Base-by-base conservation (phyloP, 2,113 vertebrate species). In the Chitala chitala region DNA sequence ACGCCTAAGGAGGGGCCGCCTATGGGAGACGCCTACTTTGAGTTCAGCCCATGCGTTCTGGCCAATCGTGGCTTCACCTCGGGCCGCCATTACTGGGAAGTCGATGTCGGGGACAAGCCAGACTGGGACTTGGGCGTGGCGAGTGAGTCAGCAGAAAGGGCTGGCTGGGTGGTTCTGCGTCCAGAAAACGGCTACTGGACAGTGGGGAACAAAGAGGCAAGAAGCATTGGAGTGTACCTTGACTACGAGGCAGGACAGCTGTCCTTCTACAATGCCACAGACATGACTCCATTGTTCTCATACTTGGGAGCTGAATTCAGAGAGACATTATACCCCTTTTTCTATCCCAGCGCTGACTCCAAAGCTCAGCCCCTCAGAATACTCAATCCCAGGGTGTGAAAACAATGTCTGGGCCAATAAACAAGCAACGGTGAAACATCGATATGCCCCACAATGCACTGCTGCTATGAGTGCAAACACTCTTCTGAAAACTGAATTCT, bases 61-160 rank as follows among this genome's bases (percentile, higher is more conserved):
- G 73, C 58, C 36, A 48, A 31, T 17, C 29, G 38, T 59, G 48
- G 74, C 5, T 76, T 80, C 33, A 1, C 63, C 2, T 63, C 55
- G 4, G 79, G 79, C 22, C 44, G 33, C 0, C 79, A 80, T 5
- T 80, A 80, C 77, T 80, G 79, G 79, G 79, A 78, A 64, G 79
- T 80, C 58, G 79, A 80, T 5, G 77, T 78, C 2, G 77, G 79
- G 5, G 65, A 61, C 54, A 66, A 55, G 36, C 3, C 75, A 0
- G 78, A 76, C 71, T 79, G 78, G 78, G 78, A 79, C 58, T 22
- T 79, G 36, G 78, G 78, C 0, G 75, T 79, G 33, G 78, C 75
- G 1, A 26, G 31, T 0, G 71, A 48, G 29, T 40, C 71, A 2
- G 68, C 50, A 20, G 75, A 74, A 29, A 36, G 75, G 29, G 65